phyloP scores from a whole-genome alignment of 2,113 vertebrate species.

The Nicator chloris region DNA sequence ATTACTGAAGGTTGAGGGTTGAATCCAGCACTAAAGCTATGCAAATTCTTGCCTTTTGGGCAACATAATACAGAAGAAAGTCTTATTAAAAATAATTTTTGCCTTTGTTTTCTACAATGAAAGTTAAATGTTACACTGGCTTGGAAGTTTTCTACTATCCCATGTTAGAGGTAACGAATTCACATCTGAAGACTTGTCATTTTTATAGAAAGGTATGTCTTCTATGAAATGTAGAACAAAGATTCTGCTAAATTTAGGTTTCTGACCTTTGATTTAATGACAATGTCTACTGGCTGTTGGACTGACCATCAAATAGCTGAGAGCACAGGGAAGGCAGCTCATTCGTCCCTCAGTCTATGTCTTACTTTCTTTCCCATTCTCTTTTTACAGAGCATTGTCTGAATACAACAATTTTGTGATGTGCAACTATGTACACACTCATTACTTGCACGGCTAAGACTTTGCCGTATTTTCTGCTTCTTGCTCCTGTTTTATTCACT shows the following conservation, averaged over 20 bases:
- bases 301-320: neutral
- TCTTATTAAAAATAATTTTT: neutral
- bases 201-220: neutral
- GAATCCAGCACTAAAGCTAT: slow-evolving; percentile 53
- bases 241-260: neutral
- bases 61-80: slow-evolving; percentile 2
- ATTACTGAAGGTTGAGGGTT: slow-evolving; percentile 41
- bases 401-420: neutral
- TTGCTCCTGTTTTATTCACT: neutral
- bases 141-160: neutral
- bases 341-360: neutral
- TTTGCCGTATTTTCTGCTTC: neutral
- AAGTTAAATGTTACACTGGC: neutral
- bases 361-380: neutral
- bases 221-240: neutral
- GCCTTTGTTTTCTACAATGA: neutral
- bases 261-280: neutral
- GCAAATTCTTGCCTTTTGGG: slow-evolving; percentile 39
- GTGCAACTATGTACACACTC: neutral
- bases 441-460: neutral
- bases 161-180: neutral
- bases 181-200: neutral
- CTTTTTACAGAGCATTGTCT: neutral
- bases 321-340: neutral
- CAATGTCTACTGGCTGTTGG: rapidly evolving